Conservation (phyloP, 2,888 invertebrate genomes). For the Tetragonula carbonaria region DNA sequence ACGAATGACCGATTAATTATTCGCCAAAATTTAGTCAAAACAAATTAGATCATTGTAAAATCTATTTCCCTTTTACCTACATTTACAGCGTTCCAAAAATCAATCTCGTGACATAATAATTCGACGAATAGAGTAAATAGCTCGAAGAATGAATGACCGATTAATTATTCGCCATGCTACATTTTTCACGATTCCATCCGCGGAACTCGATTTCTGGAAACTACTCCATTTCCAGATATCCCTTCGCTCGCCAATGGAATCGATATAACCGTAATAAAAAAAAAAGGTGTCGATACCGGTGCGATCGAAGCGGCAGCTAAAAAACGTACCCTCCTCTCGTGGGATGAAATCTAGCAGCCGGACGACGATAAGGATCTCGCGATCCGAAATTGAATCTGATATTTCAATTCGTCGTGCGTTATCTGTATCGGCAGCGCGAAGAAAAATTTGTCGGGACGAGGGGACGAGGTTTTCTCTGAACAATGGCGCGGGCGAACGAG, state of each 20-base stretch:
- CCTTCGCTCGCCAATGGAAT: too few relatives aligned
- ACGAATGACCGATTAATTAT: not conserved
- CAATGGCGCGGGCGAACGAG: slow-evolving; percentile 1
- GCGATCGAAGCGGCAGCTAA: too few relatives aligned
- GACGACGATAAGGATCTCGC: not conserved
- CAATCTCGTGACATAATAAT: too few relatives aligned
- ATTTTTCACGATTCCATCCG: not conserved
- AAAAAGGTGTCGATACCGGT: not conserved
- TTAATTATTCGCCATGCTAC: not conserved
- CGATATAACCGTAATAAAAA: not conserved
- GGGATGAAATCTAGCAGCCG: not conserved
- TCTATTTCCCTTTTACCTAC: too few relatives aligned
- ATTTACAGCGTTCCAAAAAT: too few relatives aligned
- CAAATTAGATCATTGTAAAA: too few relatives aligned
- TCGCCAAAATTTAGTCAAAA: not conserved
- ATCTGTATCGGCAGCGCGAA: not conserved
- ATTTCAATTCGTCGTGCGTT: slow-evolving; percentile 38
- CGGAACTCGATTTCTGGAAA: not conserved
- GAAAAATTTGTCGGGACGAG: slow-evolving; percentile 23
- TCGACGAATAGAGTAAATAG: too few relatives aligned
- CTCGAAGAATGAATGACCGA: not conserved
- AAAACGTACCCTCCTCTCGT: not conserved
- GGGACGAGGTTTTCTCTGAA: slow-evolving; percentile 39
- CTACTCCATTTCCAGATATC: not conserved
- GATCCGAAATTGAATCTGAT: slow-evolving; percentile 32